Evolutionary conservation across 2,797 vertebrate genomes (phyloP).

Genomic region (Pelochelys cantorii): DNA sequence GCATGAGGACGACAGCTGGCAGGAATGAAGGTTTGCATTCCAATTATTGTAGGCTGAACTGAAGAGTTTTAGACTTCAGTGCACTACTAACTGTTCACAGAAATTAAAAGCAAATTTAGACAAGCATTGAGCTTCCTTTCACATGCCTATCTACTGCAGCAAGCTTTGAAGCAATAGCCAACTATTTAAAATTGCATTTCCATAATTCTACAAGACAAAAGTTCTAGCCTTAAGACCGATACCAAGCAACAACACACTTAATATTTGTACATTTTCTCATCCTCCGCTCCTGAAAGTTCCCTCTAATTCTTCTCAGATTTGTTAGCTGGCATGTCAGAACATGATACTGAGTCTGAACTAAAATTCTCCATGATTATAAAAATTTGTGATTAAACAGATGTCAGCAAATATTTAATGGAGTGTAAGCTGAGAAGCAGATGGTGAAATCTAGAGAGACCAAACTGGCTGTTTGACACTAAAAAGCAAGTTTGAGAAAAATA

Average conservation of each 20-base stretch:
- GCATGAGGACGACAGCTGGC: not conserved
- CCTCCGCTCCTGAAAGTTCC: not conserved
- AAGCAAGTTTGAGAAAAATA: constrained; percentile 61
- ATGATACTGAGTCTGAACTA: constrained; percentile 32
- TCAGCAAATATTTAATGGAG: constrained; percentile 73
- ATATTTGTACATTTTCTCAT: not conserved
- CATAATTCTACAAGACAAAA: rapidly evolving
- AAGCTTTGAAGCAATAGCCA: not conserved
- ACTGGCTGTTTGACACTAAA: constrained; percentile 62
- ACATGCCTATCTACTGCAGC: not conserved
- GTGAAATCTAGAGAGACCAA: constrained; percentile 63
- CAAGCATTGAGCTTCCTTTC: not conserved
- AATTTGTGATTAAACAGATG: constrained; percentile 75
- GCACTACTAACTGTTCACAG: not conserved
- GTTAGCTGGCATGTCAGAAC: not conserved
- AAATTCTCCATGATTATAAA: constrained; percentile 59
- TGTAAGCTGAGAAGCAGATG: constrained; percentile 73
- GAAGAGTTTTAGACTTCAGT: not conserved
- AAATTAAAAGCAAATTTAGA: not conserved
- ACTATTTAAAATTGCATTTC: rapidly evolving
- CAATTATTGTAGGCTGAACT: rapidly evolving
- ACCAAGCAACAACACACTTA: not conserved
- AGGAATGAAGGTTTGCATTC: rapidly evolving
- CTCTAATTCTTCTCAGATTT: constrained; percentile 22
- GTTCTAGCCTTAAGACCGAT: rapidly evolving